phyloP scores from a whole-genome alignment of 2,888 invertebrate species.

The Augiades crinisus region DNA sequence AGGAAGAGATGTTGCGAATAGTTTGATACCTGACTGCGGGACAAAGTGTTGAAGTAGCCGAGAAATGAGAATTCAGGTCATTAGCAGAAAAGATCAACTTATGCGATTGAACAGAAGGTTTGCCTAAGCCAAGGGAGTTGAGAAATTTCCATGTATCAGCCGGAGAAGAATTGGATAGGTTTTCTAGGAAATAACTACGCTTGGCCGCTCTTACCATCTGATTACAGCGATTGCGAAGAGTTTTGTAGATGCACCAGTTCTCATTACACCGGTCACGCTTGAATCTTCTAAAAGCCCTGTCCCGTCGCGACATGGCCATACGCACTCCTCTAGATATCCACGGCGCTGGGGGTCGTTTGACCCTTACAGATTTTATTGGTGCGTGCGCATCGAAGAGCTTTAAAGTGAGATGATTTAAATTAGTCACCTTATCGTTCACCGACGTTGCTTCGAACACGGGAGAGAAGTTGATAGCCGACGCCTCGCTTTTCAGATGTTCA shows the following conservation, averaged over 20 bases:
- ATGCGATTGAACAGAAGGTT: neutral
- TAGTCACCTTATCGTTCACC: slow-evolving; percentile 6
- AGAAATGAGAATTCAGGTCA: neutral
- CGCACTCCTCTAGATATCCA: neutral
- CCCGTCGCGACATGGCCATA: neutral
- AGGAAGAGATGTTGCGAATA: neutral
- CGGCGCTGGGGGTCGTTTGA: neutral
- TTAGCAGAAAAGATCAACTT: neutral
- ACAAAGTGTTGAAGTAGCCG: neutral
- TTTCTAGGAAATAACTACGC: slow-evolving; percentile 14
- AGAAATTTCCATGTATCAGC: slow-evolving; percentile 22
- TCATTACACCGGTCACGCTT: slow-evolving; percentile 5
- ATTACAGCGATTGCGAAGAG: slow-evolving; percentile 5
- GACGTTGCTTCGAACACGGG: neutral
- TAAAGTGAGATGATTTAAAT: too few species aligned
- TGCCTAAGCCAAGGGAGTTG: slow-evolving; percentile 2
- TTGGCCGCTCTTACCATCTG: too few species aligned
- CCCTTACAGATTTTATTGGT: neutral
- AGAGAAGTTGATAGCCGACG: neutral
- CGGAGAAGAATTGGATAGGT: slow-evolving; percentile 7
- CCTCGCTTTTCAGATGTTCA: neutral
- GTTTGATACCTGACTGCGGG: neutral
- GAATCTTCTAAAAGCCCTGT: neutral
- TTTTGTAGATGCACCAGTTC: neutral
- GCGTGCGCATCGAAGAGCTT: slow-evolving; percentile 1